These are phyloP conservation scores for Mamestra brassicae DNA, from an alignment of 2,888 invertebrate genomes.

Conservation along the genomic window DNA sequence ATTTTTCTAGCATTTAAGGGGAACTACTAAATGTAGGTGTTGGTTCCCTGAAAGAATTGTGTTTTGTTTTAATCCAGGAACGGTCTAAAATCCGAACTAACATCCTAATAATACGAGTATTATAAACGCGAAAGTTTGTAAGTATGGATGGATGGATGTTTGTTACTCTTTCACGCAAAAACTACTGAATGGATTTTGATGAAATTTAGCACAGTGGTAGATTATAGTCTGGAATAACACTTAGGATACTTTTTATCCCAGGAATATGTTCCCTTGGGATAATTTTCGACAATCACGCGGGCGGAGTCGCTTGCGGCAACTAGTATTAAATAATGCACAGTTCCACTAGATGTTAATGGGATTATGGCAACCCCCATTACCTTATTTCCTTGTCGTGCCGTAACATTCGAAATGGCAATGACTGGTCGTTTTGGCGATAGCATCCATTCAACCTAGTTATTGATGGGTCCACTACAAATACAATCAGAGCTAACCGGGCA, in stretches of 20 bases:
- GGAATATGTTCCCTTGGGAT: too few relatives aligned
- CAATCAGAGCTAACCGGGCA: conserved; percentile 36
- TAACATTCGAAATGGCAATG: conserved; percentile 37
- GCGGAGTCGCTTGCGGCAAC: too few relatives aligned
- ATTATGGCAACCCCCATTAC: conserved; percentile 14
- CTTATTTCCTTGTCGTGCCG: conserved; percentile 30
- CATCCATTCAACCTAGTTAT: conserved; percentile 45
- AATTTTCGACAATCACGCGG: too few relatives aligned
- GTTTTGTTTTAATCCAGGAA: background rate
- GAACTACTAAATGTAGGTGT: background rate
- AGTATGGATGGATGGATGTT: too few relatives aligned
- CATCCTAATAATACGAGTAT: too few relatives aligned
- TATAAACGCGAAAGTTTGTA: too few relatives aligned
- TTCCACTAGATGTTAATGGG: background rate
- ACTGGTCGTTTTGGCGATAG: conserved; percentile 30
- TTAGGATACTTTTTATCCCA: too few relatives aligned
- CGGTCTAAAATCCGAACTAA: background rate
- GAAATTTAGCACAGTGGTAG: too few relatives aligned
- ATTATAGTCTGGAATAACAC: too few relatives aligned
- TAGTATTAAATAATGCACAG: conserved; percentile 19
- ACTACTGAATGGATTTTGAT: too few relatives aligned
- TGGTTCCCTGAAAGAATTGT: background rate
- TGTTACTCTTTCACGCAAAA: too few relatives aligned
- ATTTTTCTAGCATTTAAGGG: background rate
- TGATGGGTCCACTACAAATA: conserved; percentile 40